Evolutionary conservation across 2,113 vertebrate genomes (phyloP).

Genomic region (Strix aluco): DNA sequence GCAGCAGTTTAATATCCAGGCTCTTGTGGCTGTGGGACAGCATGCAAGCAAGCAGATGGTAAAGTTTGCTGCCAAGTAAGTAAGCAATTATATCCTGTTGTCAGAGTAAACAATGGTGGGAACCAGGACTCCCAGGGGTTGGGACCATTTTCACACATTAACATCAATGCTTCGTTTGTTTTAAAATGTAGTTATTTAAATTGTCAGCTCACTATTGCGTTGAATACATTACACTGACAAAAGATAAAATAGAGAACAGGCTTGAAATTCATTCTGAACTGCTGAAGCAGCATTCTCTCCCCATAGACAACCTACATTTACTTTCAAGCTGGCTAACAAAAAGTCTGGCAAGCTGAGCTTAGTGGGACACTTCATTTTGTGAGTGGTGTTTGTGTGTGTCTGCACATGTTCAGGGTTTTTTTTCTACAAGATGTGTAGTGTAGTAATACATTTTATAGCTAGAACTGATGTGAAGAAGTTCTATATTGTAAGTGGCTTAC

Average conservation of each 20-base stretch:
- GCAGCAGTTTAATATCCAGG: constrained; percentile 97
- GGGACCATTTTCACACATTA: constrained; percentile 91
- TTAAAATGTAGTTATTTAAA: constrained; percentile 84
- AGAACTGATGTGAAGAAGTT: not conserved
- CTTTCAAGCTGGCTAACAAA: constrained; percentile 75
- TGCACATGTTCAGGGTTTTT: not conserved
- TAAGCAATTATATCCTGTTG: constrained; percentile 92
- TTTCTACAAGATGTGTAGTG: not conserved
- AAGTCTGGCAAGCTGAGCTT: constrained; percentile 69
- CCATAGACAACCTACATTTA: constrained; percentile 73
- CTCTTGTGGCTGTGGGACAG: constrained; percentile 95
- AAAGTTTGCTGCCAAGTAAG: constrained; percentile 99
- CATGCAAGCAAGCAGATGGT: constrained; percentile 99
- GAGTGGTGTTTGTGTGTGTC: constrained; percentile 4
- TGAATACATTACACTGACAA: constrained; percentile 82
- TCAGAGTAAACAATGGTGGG: constrained; percentile 95
- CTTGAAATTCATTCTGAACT: constrained; percentile 79
- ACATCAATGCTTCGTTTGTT: constrained; percentile 88
- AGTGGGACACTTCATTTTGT: constrained; percentile 54
- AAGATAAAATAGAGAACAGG: constrained; percentile 78
- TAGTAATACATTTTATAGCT: constrained; percentile 23
- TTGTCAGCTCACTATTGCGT: constrained; percentile 75
- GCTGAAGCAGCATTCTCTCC: constrained; percentile 78
- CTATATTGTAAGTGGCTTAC: not conserved
- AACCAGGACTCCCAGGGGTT: constrained; percentile 82